Base-by-base conservation (phyloP, 1,140 invertebrate genomes). In the Drosophila tristis region DNA sequence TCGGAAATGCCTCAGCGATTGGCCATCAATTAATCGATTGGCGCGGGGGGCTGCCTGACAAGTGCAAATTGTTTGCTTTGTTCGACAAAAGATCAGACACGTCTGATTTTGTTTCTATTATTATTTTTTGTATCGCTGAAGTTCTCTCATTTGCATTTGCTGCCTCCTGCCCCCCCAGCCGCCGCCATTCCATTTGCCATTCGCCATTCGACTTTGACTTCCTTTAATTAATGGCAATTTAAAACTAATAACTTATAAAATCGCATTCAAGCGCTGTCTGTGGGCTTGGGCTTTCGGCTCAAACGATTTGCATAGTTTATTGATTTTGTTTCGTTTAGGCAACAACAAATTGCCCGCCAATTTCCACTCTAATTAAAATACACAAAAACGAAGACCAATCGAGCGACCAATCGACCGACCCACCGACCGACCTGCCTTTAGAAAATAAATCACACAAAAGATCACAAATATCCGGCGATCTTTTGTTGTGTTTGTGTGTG, bases 171-270 rank as follows among this genome's bases (percentile, higher is more conserved):
- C n/a, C n/a, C n/a, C n/a, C n/a, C 62, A 51, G 55, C 23, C 23
- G 6, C 35, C 29, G 8, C 8, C 16, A n/a, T n/a, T n/a, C n/a
- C n/a, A n/a, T n/a, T n/a, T n/a, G n/a, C n/a, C n/a, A 79, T 72
- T 72, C 60, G 16, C 0, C 16, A 16, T 16, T n/a, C 16, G 16
- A 16, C 62, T 44, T 47, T 54, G 74, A 53, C 82, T 74, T 74
- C 51, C 71, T 74, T 74, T 89, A 89, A 89, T 89, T 90, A 90
- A 89, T 89, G 84, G 66, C 84, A 68, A 80, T 90, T 89, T 89
- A 89, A 80, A 80, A 84, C 73, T 84, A 90, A 89, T 89, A 89
- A 90, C 72, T 89, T 89, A 89, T 84, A 74, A 87, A 87, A 87
- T 84, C 84, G 73, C 80, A 90, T 89, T 75, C 71, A 58, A 66